phyloP scores from a whole-genome alignment of 2,113 vertebrate species.

The Arvicanthis niloticus region DNA sequence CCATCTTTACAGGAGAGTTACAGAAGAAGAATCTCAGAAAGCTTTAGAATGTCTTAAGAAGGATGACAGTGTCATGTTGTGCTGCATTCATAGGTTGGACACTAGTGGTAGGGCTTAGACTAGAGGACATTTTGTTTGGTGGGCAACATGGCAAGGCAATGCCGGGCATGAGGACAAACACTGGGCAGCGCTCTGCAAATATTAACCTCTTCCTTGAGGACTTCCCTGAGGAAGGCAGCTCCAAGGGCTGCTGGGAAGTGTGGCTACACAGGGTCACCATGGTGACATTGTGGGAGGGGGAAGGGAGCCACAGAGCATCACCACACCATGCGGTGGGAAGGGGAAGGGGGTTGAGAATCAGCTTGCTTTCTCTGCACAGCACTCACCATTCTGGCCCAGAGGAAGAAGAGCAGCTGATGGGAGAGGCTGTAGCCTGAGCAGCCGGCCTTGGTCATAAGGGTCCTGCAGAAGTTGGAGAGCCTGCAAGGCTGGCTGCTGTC shows the following conservation, averaged over 20 bases:
- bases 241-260: not conserved
- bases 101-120: not conserved
- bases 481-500: slow-evolving; percentile 87
- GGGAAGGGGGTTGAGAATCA: not conserved
- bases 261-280: not conserved
- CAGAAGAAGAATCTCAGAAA: not conserved
- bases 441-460: slow-evolving; percentile 88
- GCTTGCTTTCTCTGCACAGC: fast-evolving
- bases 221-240: not conserved
- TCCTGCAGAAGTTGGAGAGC: slow-evolving; percentile 88
- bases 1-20: not conserved
- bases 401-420: slow-evolving; percentile 94
- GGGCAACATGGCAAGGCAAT: too few species aligned
- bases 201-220: too few species aligned
- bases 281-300: fast-evolving
- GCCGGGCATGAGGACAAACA: fast-evolving
- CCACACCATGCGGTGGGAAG: fast-evolving
- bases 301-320: not conserved
- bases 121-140: fast-evolving
- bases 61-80: not conserved
- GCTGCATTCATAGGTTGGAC: not conserved
- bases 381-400: slow-evolving; percentile 90
- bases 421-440: slow-evolving; percentile 90
- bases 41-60: not conserved
- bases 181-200: not conserved